Conservation (phyloP, 2,113 vertebrate genomes). For the Pygathrix nemaeus region DNA sequence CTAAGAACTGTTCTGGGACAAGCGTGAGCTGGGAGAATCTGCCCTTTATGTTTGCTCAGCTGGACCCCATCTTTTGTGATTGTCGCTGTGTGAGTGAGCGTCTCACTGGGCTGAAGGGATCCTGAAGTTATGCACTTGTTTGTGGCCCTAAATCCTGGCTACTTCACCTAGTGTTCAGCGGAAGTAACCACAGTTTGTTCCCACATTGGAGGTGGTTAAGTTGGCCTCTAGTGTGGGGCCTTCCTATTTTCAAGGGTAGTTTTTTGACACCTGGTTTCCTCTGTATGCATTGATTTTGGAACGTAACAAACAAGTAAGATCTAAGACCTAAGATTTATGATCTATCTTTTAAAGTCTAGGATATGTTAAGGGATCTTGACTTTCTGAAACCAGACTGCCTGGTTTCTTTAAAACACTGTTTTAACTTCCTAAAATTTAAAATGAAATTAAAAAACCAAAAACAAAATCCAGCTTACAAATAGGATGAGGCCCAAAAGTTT, state of each 20-base stretch:
- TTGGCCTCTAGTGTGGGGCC: fast-evolving
- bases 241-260: background rate
- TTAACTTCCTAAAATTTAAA: conserved; percentile 44
- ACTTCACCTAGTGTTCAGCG: background rate
- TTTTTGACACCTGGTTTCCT: background rate
- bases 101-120: background rate
- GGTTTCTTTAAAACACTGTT: background rate
- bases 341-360: conserved; percentile 31
- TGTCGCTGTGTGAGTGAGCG: fast-evolving
- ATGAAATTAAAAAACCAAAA: background rate
- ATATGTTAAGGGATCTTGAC: background rate
- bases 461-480: background rate
- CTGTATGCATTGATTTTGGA: background rate
- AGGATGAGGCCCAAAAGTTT: background rate
- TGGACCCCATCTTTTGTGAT: fast-evolving
- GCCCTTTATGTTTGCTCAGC: background rate
- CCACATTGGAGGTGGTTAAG: fast-evolving
- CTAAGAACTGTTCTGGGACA: background rate
- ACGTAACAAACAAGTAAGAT: background rate
- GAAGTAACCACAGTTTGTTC: background rate
- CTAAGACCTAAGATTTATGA: background rate
- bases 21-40: background rate
- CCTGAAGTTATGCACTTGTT: background rate
- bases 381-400: conserved; percentile 6
- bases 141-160: background rate